Evolutionary conservation across 2,797 vertebrate genomes (phyloP).

Genomic region (Passerculus sandwichensis): DNA sequence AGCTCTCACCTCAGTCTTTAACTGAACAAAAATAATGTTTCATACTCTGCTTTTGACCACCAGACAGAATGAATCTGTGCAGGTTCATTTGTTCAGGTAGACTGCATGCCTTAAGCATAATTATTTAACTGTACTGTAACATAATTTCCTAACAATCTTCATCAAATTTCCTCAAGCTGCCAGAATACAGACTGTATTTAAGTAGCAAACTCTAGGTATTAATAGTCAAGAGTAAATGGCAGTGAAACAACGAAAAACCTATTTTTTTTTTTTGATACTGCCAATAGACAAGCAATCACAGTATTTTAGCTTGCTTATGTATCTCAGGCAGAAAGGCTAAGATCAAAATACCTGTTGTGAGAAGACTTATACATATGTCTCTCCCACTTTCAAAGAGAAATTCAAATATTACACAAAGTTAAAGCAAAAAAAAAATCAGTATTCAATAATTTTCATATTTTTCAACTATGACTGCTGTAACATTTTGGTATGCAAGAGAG

Average conservation of each 20-base stretch:
- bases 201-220: constrained; percentile 10
- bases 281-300: not conserved
- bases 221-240: not conserved
- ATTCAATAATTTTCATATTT: not conserved
- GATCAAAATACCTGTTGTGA: not conserved
- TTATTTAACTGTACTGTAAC: constrained; percentile 16
- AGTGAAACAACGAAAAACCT: not conserved
- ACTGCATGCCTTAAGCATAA: not conserved
- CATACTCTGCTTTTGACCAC: not conserved
- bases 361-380: not conserved
- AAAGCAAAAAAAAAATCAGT: not conserved
- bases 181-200: constrained; percentile 31
- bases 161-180: constrained; percentile 47
- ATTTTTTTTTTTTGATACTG: not conserved
- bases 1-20: not conserved
- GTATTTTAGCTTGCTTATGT: not conserved
- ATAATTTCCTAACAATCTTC: constrained; percentile 51
- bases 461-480: not conserved
- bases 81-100: not conserved
- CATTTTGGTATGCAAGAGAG: not conserved
- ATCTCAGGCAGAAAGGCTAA: not conserved
- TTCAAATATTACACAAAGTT: not conserved
- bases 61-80: not conserved
- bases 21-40: not conserved
- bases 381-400: not conserved